phyloP scores from a whole-genome alignment of 2,888 invertebrate genomes.

The Brachyptera risi region DNA sequence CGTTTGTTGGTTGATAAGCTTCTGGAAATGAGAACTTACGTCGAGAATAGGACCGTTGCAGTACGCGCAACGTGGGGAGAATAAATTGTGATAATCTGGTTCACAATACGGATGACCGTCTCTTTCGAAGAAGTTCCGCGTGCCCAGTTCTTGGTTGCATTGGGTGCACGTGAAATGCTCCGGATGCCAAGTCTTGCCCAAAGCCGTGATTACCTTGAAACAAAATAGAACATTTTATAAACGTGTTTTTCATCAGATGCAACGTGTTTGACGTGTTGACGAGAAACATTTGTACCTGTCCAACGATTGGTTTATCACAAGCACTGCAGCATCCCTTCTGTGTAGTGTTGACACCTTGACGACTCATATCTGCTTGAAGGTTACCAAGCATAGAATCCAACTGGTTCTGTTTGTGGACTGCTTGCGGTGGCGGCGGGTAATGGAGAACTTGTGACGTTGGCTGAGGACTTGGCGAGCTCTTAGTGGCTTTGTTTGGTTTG shows the following conservation, averaged over 20 bases:
- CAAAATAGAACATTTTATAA: no score
- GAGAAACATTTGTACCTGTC: slow-evolving; percentile 76
- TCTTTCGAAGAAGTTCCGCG: slow-evolving; percentile 97
- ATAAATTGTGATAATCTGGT: slow-evolving; percentile 95
- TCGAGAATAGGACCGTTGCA: slow-evolving; percentile 99
- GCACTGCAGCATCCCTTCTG: slow-evolving; percentile 99
- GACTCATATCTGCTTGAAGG: slow-evolving; percentile 94
- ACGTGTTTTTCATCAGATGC: neutral
- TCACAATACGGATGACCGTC: slow-evolving; percentile 98
- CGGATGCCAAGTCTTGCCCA: slow-evolving; percentile 98
- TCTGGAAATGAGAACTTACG: slow-evolving; percentile 67
- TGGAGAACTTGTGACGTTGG: slow-evolving; percentile 46
- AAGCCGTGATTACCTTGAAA: slow-evolving; percentile 79
- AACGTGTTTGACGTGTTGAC: no score
- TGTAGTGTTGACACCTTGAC: slow-evolving; percentile 97
- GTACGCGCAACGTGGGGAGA: slow-evolving; percentile 97
- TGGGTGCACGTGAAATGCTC: slow-evolving; percentile 98
- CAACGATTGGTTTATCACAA: slow-evolving; percentile 98
- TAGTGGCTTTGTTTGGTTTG: slow-evolving; percentile 57
- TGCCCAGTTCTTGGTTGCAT: slow-evolving; percentile 94
- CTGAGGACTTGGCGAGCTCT: slow-evolving; percentile 54
- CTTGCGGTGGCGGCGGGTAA: slow-evolving; percentile 37
- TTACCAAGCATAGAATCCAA: slow-evolving; percentile 90
- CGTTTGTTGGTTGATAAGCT: neutral
- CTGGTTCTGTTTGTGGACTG: slow-evolving; percentile 53